Base-by-base conservation (phyloP, 1,140 invertebrate species). In the Telenomus remus region DNA sequence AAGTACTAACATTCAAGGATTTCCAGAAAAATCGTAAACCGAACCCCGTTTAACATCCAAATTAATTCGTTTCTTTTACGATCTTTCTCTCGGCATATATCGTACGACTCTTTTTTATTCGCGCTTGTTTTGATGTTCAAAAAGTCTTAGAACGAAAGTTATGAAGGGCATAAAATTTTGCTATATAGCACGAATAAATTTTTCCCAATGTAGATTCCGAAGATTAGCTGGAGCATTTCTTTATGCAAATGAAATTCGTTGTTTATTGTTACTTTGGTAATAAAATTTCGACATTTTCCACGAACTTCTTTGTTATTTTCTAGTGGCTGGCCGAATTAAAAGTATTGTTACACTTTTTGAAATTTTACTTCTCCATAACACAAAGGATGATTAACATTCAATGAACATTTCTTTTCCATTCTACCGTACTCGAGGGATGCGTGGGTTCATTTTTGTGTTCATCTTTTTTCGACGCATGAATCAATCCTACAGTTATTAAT, bases 401-500 rank as follows among this genome's bases (percentile, higher is more conserved):
- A 27, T 27, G 19, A 27, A 27, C n/a, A 27, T 27, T 27, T 27
- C 19, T 27, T 27, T 27, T 27, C 6, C 19, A 27, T 27, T 27
- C 19, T 27, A 27, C 19, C 19, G 19, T 6, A 27, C 19, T 27
- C 6, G 19, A 39, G 9, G n/a, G 37, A 4, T 39, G 37, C n/a
- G 9, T 39, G 9, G 9, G 9, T 11, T 39, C 3, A 11, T 9
- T 39, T 9, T 39, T 9, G 3, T 11, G 37, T 39, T 9, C 3
- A 9, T 39, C 2, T 39, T 9, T n/a, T 34, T 35, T 12, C 11
- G 47, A 49, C 6, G 55, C 13, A 51, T 66, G 60, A 66, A 65
- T 55, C 55, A 60, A 16, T 2, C 16, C n/a, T 1, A 35, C 12
- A 10, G 15, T 34, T 16, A 76, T 70, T 65, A 65, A 76, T 60